Conservation (phyloP, 2,888 invertebrate genomes). For the Drosophila vallismaia region DNA sequence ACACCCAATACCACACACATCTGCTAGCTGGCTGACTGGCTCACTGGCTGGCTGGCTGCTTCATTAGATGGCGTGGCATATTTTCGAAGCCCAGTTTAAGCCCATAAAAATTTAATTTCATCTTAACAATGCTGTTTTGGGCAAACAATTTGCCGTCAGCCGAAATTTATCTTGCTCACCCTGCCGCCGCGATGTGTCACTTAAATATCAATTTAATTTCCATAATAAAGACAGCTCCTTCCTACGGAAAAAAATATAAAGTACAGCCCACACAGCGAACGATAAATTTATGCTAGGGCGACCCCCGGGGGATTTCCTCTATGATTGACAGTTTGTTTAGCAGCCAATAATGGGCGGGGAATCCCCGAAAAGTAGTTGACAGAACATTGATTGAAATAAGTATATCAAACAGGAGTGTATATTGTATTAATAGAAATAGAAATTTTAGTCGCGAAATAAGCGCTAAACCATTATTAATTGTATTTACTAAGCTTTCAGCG, state of each 20-base stretch:
- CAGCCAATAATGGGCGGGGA: constrained; percentile 21
- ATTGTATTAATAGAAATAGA: constrained; percentile 48
- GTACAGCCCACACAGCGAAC: constrained; percentile 25
- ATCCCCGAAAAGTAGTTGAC: constrained; percentile 42
- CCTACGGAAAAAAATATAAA: constrained; percentile 11
- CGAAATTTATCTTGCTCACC: constrained; percentile 64
- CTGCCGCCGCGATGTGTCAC: constrained; percentile 59
- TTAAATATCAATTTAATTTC: constrained; percentile 81
- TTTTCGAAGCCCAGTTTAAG: constrained; percentile 58
- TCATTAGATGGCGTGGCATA: constrained; percentile 62
- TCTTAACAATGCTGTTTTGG: constrained; percentile 50
- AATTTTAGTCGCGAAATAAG: constrained; percentile 49
- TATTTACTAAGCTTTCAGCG: constrained; percentile 68
- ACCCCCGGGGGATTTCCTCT: constrained; percentile 59
- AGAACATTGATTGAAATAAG: constrained; percentile 48
- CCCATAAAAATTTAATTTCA: constrained; percentile 74
- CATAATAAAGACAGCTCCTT: constrained; percentile 69
- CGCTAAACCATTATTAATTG: constrained; percentile 69
- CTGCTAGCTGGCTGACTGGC: background rate
- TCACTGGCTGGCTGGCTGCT: constrained; percentile 29
- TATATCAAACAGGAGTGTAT: constrained; percentile 59
- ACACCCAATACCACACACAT: constrained; percentile 35
- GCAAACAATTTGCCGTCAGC: constrained; percentile 70
- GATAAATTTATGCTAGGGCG: constrained; percentile 63
- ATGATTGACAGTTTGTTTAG: constrained; percentile 74